Evolutionary conservation across 64 coral and sea anemone species (phyloP), one percentile per base, ranked within the genome.

Genomic region (Actinia equina): DNA sequence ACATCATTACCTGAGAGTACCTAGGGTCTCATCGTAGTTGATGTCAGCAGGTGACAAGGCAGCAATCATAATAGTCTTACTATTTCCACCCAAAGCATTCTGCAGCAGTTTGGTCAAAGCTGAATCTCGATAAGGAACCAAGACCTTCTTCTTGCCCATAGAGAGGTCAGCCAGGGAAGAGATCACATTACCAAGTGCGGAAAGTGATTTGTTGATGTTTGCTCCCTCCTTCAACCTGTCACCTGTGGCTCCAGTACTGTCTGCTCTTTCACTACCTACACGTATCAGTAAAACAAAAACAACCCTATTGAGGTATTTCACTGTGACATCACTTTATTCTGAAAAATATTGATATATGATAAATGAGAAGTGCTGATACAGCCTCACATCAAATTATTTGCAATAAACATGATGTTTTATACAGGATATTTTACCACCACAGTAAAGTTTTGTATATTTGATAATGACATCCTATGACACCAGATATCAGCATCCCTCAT

Each of bases 221-320:
- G 97, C 97, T 18, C 97, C 97, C 82, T 99, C 97, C 52, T 99
- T 99, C 5, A 99, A 86, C n/a, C 97, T 83, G 82, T 99, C 97
- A 15, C 97, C 97, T n/a, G 97, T 99, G 2, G 97, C 97, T 25
- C 97, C 97, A 0, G 97, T 99, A 57, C 97, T 99, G 83, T 99
- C 97, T 15, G 97, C 97, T 91, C 97, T 95, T 95, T 99, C 97
- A 89, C 97, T 99, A 41, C 97, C 97, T n/a, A n/a, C n/a, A n/a
- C n/a, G n/a, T 99, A 55, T 60, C 14, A 23, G 13, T 74, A 26
- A 11, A 67, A 49, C 17, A 5, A 65, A 7, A n/a, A 30, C 11
- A 30, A 11, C 8, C 3, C 10, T n/a, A 65, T 63, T 65, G 62
- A 64, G 45, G 7, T 49, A 49, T 49, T 4, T 49, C 2, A 49